A percentile compares a stretch with the other conserved stretches of the same genome.
These are phyloP conservation scores for Carduelis carduelis DNA, from an alignment of 2,797 vertebrate species.

Conservation along the genomic window DNA sequence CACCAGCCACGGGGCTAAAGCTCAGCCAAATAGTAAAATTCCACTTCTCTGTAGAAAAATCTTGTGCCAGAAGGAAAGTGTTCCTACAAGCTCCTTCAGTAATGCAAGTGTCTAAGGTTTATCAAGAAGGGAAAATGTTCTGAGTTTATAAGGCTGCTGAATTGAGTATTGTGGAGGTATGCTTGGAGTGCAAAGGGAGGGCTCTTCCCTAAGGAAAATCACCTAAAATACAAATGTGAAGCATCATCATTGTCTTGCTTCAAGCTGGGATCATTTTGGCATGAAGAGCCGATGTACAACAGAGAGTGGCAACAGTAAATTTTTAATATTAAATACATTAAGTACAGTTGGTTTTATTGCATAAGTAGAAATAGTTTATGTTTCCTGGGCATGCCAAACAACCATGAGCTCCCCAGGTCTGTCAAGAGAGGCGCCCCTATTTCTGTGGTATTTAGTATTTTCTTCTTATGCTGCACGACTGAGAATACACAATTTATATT, in stretches of 20 bases:
- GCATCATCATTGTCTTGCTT: not conserved
- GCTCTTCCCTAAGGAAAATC: not conserved
- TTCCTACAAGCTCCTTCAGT: not conserved
- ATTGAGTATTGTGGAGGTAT: not conserved
- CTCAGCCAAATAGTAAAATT: not conserved
- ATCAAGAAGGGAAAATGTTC: not conserved
- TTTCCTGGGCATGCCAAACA: not conserved
- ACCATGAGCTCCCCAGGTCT: not conserved
- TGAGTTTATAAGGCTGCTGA: not conserved
- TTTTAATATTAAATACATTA: not conserved
- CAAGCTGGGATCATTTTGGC: not conserved
- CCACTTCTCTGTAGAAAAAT: not conserved
- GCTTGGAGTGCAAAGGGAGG: not conserved
- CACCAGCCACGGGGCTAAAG: not conserved
- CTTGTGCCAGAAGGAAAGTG: not conserved
- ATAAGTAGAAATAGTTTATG: not conserved
- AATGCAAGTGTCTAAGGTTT: accelerated
- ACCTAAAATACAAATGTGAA: not conserved
- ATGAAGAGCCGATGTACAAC: not conserved
- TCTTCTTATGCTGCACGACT: accelerated
- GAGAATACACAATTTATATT: not conserved
- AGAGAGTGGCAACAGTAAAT: not conserved
- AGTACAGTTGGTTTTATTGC: not conserved
- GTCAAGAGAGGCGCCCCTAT: not conserved
- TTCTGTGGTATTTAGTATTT: not conserved